These are phyloP conservation scores for Anorthoa munda DNA, from an alignment of 2,888 invertebrate species.

Conservation along the genomic window DNA sequence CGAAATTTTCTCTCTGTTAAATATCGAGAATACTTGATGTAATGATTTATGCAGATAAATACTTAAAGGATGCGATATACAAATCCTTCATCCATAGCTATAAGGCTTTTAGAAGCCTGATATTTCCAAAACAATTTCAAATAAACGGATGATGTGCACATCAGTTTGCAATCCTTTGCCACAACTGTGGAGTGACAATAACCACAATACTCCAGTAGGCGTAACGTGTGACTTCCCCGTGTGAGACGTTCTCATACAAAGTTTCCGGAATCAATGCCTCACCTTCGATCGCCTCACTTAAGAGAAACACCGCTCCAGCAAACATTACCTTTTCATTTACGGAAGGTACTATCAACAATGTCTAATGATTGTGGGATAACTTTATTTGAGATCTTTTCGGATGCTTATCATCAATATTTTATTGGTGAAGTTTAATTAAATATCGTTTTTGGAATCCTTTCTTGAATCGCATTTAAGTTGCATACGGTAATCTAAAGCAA, in stretches of 20 bases:
- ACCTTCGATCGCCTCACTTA: slow-evolving; percentile 66
- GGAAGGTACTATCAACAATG: slow-evolving; percentile 55
- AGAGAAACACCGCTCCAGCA: slow-evolving; percentile 60
- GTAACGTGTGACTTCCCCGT: slow-evolving; percentile 78
- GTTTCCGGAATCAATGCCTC: slow-evolving; percentile 53
- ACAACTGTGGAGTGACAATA: slow-evolving; percentile 33
- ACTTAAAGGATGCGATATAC: neutral
- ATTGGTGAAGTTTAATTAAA: neutral
- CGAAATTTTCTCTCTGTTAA: too few relatives aligned
- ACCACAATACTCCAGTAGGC: slow-evolving; percentile 46
- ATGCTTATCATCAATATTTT: neutral
- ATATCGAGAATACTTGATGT: too few relatives aligned
- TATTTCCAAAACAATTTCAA: neutral
- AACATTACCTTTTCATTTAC: slow-evolving; percentile 63
- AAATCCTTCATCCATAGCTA: neutral
- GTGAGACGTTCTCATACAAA: slow-evolving; percentile 77
- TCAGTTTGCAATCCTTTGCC: slow-evolving; percentile 50
- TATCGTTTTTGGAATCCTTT: slow-evolving; percentile 2
- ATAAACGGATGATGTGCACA: neutral
- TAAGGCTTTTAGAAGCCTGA: neutral
- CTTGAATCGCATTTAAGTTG: neutral
- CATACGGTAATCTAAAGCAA: neutral
- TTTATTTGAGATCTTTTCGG: slow-evolving; percentile 39
- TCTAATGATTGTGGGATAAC: slow-evolving; percentile 43
- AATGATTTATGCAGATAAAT: neutral